Percentiles rank a stretch among this genome's conserved stretches.
Conservation (phyloP, 2,888 invertebrate species). For the Scaeva pyrastri region DNA sequence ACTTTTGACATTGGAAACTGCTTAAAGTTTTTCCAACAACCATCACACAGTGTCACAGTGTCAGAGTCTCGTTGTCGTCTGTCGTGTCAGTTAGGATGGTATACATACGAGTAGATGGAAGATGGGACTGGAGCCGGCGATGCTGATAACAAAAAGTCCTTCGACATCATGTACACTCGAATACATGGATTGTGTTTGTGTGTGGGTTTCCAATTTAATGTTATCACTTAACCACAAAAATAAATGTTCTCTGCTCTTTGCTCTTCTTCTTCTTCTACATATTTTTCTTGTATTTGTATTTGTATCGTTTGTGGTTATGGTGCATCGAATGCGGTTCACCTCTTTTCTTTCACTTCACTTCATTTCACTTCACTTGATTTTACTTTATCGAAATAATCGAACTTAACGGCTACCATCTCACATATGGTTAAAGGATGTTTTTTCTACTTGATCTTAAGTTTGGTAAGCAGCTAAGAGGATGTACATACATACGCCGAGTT, state of each 20-base stretch:
- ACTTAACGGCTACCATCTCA: conserved; percentile 29
- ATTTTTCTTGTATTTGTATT: neutral
- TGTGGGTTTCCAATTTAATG: conserved; percentile 54
- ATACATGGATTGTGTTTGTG: neutral
- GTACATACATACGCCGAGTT: too few species aligned
- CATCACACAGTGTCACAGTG: conserved; percentile 20
- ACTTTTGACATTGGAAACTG: conserved; percentile 62
- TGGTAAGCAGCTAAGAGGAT: neutral
- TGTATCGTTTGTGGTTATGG: conserved; percentile 24
- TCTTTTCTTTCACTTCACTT: neutral
- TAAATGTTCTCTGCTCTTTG: conserved; percentile 38
- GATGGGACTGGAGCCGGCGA: neutral
- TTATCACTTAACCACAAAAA: conserved; percentile 65
- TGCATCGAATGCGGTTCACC: conserved; percentile 17
- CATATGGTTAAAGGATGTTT: conserved; percentile 56
- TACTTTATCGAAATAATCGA: conserved; percentile 60
- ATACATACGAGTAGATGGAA: too few species aligned
- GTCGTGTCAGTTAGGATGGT: neutral
- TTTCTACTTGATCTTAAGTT: conserved; percentile 23
- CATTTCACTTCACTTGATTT: neutral
- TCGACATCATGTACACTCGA: neutral
- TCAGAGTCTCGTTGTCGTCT: neutral
- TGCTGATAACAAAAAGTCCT: conserved; percentile 38
- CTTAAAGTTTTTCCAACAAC: conserved; percentile 45
- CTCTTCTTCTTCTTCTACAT: neutral